Percentiles rank a stretch among this genome's conserved stretches.
phyloP scores from a whole-genome alignment of 2,888 invertebrate genomes.

The Drosophila fulvimacula region DNA sequence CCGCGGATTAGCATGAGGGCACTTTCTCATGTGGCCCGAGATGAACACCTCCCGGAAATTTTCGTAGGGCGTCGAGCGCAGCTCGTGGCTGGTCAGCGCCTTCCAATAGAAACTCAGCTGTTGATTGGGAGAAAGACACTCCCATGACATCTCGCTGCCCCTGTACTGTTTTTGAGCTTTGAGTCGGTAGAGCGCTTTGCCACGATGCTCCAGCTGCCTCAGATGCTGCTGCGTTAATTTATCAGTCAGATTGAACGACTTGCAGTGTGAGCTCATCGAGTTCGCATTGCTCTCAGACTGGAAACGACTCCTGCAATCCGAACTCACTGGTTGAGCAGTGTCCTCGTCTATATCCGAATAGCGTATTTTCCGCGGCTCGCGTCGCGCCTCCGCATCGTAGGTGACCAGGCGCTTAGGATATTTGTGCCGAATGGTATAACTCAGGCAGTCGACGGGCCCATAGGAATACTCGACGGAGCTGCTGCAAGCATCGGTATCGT shows the following conservation, averaged over 20 bases:
- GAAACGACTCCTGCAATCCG: not conserved
- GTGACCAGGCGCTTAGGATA: conserved; percentile 59
- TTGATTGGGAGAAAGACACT: conserved; percentile 32
- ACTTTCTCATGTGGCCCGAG: not conserved
- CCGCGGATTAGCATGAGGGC: conserved; percentile 3
- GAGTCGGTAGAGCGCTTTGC: conserved; percentile 31
- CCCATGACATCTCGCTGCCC: conserved; percentile 36
- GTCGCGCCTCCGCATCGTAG: conserved; percentile 57
- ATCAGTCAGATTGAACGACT: not conserved
- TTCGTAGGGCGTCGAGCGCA: conserved; percentile 54
- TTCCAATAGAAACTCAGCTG: conserved; percentile 71
- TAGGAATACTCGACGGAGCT: not conserved
- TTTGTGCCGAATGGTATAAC: conserved; percentile 43
- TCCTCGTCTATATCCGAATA: conserved; percentile 30
- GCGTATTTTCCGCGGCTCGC: conserved; percentile 56
- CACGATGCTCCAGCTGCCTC: conserved; percentile 30
- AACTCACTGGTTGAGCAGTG: not conserved
- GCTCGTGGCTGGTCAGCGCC: conserved; percentile 48
- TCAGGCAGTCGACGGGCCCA: conserved; percentile 11
- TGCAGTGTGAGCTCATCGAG: not conserved
- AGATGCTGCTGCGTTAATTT: not conserved
- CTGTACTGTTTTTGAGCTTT: rapidly evolving
- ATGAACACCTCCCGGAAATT: conserved; percentile 62
- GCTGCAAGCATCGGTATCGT: too few species aligned
- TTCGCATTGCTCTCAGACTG: not conserved